Conservation (phyloP, 2,888 invertebrate species). For the Cataglyphis altisquamis region DNA sequence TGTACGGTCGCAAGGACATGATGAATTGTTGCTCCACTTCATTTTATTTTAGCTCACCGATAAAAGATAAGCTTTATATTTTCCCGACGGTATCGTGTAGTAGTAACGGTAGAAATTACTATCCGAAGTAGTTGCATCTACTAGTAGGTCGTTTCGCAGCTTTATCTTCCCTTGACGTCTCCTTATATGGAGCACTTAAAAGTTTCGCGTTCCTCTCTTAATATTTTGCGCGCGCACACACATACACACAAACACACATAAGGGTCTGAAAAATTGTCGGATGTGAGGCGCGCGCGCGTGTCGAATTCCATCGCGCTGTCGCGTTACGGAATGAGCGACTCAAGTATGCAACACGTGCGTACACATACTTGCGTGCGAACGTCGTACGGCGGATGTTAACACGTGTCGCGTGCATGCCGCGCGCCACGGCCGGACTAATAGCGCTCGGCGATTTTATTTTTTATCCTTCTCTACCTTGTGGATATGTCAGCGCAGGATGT, state of each 20-base stretch:
- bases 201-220: slow-evolving; percentile 44
- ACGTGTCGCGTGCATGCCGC: slow-evolving; percentile 14
- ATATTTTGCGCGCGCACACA: slow-evolving; percentile 28
- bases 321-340: background rate
- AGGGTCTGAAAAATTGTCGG: slow-evolving; percentile 19
- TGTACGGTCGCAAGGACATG: background rate
- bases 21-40: slow-evolving; percentile 41
- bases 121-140: slow-evolving; percentile 29
- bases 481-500: slow-evolving; percentile 76
- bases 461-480: background rate
- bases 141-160: slow-evolving; percentile 36
- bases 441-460: slow-evolving; percentile 5
- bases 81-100: slow-evolving; percentile 20
- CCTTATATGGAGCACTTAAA: slow-evolving; percentile 27
- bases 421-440: background rate
- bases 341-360: background rate
- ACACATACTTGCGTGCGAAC: background rate
- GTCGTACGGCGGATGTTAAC: background rate
- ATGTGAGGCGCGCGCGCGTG: background rate
- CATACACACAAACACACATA: background rate
- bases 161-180: slow-evolving; percentile 44
- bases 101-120: slow-evolving; percentile 42
- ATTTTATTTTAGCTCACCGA: slow-evolving; percentile 47
- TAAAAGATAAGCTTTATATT: slow-evolving; percentile 46
- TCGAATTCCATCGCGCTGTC: slow-evolving; percentile 25